phyloP scores from a whole-genome alignment of 1,140 invertebrate species.

The Drosophila setifemur region DNA sequence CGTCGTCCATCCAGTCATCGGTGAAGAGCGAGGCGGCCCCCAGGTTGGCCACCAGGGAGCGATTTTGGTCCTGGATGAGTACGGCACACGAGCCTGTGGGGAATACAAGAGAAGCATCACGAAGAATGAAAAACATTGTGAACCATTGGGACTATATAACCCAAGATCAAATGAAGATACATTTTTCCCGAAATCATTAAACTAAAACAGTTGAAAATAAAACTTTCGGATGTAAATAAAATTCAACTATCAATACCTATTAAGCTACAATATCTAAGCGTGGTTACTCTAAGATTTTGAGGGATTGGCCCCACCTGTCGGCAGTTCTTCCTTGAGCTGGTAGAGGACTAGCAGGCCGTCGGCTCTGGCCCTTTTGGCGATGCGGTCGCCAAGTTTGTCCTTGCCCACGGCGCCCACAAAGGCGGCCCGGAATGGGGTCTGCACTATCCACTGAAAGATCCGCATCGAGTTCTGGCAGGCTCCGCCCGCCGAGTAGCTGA shows the following conservation, averaged over 20 bases:
- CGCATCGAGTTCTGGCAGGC: slow-evolving; percentile 96
- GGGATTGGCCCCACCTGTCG: slow-evolving; percentile 84
- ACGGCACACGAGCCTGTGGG: slow-evolving; percentile 91
- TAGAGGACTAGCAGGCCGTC: slow-evolving; percentile 94
- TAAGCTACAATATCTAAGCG: no score
- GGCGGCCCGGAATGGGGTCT: slow-evolving; percentile 89
- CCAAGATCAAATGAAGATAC: no score
- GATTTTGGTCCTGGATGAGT: slow-evolving; percentile 83
- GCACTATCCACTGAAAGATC: slow-evolving; percentile 96
- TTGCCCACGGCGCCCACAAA: slow-evolving; percentile 97
- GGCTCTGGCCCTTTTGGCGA: slow-evolving; percentile 90
- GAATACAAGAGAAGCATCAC: no score
- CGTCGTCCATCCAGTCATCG: slow-evolving; percentile 42
- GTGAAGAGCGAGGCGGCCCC: slow-evolving; percentile 52
- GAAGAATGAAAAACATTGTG: no score
- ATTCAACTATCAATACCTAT: no score
- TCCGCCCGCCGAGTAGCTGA: slow-evolving; percentile 95
- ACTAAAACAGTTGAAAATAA: accelerated
- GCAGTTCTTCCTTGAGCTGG: slow-evolving; percentile 88
- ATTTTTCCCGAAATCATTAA: no score
- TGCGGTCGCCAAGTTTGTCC: slow-evolving; percentile 94
- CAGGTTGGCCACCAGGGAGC: slow-evolving; percentile 60
- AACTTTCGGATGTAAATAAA: no score
- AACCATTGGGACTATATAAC: no score
- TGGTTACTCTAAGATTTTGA: no score